Base-by-base conservation (phyloP, 2,888 invertebrate genomes). In the Metallyticus violacea region DNA sequence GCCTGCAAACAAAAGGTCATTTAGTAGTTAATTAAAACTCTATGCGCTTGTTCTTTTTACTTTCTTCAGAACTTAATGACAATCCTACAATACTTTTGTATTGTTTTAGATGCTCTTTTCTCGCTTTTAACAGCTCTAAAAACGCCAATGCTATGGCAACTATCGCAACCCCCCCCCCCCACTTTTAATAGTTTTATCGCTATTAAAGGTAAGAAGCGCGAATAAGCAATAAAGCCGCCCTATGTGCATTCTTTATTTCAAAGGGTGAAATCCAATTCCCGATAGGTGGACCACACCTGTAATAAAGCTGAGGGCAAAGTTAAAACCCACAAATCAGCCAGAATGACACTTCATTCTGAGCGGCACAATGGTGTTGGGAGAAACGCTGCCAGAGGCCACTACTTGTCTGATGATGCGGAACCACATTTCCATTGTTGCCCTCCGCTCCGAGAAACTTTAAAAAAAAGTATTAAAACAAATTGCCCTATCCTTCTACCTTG, bases 281-380 rank as follows among this genome's bases (percentile, higher is more conserved):
- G 40, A 15, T 25, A 29, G 30, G 27, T 28, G 27, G 79, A 79
- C 85, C 85, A 85, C 85, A 85, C 79, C 85, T 85, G 79, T 27
- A 78, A 26, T 40, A 25, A 62, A 78, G 85, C 78, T 77, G 76
- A 81, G 62, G 26, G 83, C 26, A 26, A 27, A n/a, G 26, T 27
- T 85, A 85, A 85, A 85, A 85, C 85, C 77, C 85, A 85, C 85
- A 85, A 85, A 85, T 85, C 85, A 85, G 79, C 79, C 30, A 30
- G 85, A 85, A 85, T 85, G 85, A 85, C 85, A 85, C 85, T 78
- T 85, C 85, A 85, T 85, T 85, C 77, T 78, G 78, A 77, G 78
- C 28, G 77, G 28, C 77, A 78, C 85, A 26, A 30, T 26, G 78
- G 77, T 26, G 78, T 77, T 78, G 9, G 29, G 85, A 77, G 78